Conservation (phyloP, 2,113 vertebrate species). For the Muntiacus muntjak region DNA sequence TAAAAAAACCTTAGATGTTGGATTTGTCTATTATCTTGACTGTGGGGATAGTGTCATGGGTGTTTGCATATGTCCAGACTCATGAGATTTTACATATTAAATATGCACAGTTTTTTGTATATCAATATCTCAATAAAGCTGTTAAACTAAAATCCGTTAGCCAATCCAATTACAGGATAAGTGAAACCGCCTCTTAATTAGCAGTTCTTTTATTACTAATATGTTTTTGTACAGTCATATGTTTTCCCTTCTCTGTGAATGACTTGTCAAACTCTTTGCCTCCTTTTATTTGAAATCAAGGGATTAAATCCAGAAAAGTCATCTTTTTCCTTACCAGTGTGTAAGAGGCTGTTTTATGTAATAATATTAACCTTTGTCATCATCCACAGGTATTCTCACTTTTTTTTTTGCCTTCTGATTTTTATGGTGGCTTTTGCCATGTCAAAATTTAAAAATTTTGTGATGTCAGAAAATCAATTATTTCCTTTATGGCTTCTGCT, state of each 20-base stretch:
- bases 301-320: not conserved
- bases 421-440: not conserved
- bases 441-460: not conserved
- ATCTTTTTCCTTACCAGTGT: not conserved
- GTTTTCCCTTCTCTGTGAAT: not conserved
- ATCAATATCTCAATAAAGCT: not conserved
- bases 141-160: not conserved
- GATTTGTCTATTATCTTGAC: not conserved
- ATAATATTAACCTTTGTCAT: not conserved
- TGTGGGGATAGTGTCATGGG: not conserved
- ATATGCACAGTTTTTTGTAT: not conserved
- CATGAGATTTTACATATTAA: not conserved
- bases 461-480: not conserved
- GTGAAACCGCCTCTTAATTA: not conserved
- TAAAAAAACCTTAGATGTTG: not conserved
- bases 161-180: not conserved
- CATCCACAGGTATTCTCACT: not conserved
- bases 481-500: not conserved
- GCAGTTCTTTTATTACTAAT: not conserved
- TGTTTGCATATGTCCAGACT: not conserved
- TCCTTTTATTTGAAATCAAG: constrained; percentile 2
- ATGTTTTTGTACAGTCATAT: not conserved
- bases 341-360: not conserved
- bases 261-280: not conserved
- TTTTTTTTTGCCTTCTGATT: constrained; percentile 16